phyloP scores from a whole-genome alignment of 2,797 vertebrate genomes.

The Acrossocheilus fasciatus region DNA sequence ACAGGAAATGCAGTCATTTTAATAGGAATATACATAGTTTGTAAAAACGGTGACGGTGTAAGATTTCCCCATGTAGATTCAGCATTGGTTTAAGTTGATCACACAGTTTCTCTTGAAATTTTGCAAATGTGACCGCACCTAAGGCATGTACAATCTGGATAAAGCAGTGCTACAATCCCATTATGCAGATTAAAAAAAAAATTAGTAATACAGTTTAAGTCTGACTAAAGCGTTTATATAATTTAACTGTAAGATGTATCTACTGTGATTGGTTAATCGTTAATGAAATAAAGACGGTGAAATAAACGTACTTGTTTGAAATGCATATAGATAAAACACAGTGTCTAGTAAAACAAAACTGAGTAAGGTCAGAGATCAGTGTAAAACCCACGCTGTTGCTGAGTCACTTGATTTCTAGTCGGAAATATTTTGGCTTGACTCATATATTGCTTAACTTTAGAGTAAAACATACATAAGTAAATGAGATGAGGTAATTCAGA shows the following conservation, averaged over 20 bases:
- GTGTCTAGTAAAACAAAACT: conserved; percentile 18
- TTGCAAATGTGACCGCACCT: too few relatives aligned
- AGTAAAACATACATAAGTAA: background rate
- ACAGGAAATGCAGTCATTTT: background rate
- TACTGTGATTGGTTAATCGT: background rate
- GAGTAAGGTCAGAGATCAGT: background rate
- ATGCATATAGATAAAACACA: background rate
- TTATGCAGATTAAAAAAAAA: background rate
- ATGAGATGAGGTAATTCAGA: conserved; percentile 2
- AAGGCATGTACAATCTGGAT: background rate
- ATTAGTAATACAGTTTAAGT: background rate
- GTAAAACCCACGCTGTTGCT: background rate
- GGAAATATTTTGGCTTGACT: background rate
- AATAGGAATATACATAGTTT: background rate
- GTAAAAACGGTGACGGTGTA: background rate
- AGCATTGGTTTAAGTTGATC: background rate
- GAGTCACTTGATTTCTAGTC: background rate
- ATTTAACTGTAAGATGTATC: background rate
- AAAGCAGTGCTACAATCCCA: background rate
- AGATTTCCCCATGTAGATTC: background rate
- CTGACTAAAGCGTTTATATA: background rate
- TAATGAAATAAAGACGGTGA: background rate
- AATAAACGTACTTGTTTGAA: background rate
- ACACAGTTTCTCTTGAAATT: too few relatives aligned
- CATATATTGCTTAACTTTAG: background rate